Percentiles rank a stretch among this genome's conserved stretches.
Evolutionary conservation across 2,888 invertebrate genomes (phyloP).

Genomic region (Patella pellucida): DNA sequence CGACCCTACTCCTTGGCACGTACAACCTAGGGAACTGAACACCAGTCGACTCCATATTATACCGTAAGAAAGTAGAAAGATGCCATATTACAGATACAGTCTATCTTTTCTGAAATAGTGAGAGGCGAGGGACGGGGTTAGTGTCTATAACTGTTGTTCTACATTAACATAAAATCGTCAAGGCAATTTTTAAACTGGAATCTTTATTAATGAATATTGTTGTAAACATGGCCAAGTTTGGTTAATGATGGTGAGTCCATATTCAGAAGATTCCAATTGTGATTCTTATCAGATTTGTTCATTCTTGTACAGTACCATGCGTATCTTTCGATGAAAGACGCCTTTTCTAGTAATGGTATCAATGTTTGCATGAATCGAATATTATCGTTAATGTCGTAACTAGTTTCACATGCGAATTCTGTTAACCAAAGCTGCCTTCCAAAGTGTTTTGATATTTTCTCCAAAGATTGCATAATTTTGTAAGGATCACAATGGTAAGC

Average conservation of each 20-base stretch:
- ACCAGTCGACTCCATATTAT: too few relatives aligned
- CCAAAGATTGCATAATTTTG: slow-evolving; percentile 33
- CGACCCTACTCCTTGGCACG: too few relatives aligned
- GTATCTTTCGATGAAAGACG: slow-evolving; percentile 33
- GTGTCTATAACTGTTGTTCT: too few relatives aligned
- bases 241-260: slow-evolving; percentile 24
- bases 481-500: slow-evolving; percentile 39
- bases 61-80: too few relatives aligned
- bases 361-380: slow-evolving; percentile 36
- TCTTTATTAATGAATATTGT: slow-evolving; percentile 22
- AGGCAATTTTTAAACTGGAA: too few relatives aligned
- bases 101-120: too few relatives aligned
- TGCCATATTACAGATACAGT: too few relatives aligned
- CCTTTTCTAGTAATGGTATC: slow-evolving; percentile 36
- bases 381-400: slow-evolving; percentile 27
- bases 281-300: neutral
- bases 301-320: slow-evolving; percentile 38
- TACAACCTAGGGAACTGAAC: too few relatives aligned
- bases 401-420: slow-evolving; percentile 41
- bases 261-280: slow-evolving; percentile 30
- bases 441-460: slow-evolving; percentile 35
- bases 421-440: slow-evolving; percentile 44
- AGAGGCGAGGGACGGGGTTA: too few relatives aligned
- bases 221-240: slow-evolving; percentile 35
- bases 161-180: too few relatives aligned